Conservation (phyloP, 2,888 invertebrate species). For the Arrhopalites spinosus region DNA sequence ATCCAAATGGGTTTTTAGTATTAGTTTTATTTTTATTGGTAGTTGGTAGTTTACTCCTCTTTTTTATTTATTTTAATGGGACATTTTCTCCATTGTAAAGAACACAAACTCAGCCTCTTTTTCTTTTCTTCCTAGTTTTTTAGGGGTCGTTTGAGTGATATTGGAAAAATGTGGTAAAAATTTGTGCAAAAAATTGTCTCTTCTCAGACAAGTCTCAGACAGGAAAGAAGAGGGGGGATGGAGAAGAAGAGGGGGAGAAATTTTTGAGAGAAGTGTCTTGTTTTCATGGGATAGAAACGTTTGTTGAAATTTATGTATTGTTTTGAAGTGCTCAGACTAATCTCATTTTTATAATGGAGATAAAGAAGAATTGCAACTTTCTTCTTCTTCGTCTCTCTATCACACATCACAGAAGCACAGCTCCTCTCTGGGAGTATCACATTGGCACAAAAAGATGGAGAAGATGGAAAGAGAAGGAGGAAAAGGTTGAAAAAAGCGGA, state of each 20-base stretch:
- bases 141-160: no score
- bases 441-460: background rate
- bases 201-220: no score
- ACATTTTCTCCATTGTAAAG: background rate
- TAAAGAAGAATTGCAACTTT: slow-evolving; percentile 31
- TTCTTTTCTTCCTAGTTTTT: no score
- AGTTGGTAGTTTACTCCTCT: background rate
- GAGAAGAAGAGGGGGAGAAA: background rate
- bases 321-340: slow-evolving; percentile 33
- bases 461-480: background rate
- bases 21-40: slow-evolving; percentile 1
- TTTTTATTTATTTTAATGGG: background rate
- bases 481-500: background rate
- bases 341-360: slow-evolving; percentile 36
- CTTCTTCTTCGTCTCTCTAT: slow-evolving; percentile 16
- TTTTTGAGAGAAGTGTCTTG: background rate
- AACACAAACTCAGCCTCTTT: background rate
- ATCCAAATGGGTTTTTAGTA: background rate
- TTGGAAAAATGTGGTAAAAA: no score
- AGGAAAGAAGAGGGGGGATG: no score
- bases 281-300: slow-evolving; percentile 23
- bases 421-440: background rate
- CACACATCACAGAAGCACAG: slow-evolving; percentile 16
- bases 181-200: no score
- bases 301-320: slow-evolving; percentile 31